Percentiles rank a stretch among this genome's conserved stretches.
Conservation (phyloP, 2,797 vertebrate species). For the Liparis tanakae region DNA sequence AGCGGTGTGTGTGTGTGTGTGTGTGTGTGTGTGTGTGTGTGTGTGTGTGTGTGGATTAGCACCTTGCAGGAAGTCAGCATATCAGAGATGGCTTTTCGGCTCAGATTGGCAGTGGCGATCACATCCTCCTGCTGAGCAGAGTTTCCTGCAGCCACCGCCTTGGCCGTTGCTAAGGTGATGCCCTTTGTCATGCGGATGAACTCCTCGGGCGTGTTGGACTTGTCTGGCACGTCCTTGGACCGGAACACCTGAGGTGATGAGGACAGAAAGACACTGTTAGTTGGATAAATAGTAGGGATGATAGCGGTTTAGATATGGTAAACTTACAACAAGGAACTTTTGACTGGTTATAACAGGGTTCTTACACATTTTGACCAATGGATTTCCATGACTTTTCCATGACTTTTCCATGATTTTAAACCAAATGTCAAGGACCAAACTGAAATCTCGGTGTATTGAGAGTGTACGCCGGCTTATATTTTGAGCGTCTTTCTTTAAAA, state of each 20-base stretch:
- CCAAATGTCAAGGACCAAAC: too few species aligned
- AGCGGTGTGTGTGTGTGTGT: constrained; percentile 27
- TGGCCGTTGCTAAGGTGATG: constrained; percentile 97
- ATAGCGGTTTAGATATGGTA: constrained; percentile 1
- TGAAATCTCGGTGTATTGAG: too few species aligned
- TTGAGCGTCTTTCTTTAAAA: too few species aligned
- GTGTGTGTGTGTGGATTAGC: constrained; percentile 61
- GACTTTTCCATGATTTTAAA: too few species aligned
- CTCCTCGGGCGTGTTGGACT: constrained; percentile 92
- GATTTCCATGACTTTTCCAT: too few species aligned
- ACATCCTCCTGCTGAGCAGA: constrained; percentile 96
- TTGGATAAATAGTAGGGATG: not conserved
- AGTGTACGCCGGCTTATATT: too few species aligned
- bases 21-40: constrained; percentile 51
- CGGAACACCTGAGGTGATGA: constrained; percentile 89
- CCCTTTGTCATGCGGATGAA: constrained; percentile 99
- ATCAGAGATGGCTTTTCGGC: constrained; percentile 96
- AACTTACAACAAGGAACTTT: not conserved
- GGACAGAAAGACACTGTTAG: constrained; percentile 33
- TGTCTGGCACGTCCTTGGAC: constrained; percentile 92
- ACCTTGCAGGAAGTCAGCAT: constrained; percentile 99
- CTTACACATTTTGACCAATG: too few species aligned
- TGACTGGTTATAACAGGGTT: not conserved
- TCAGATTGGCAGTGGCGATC: constrained; percentile 96
- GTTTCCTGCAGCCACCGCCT: constrained; percentile 97